Base-by-base conservation (phyloP, 2,888 invertebrate species). In the Mesopsocus fuscifrons region DNA sequence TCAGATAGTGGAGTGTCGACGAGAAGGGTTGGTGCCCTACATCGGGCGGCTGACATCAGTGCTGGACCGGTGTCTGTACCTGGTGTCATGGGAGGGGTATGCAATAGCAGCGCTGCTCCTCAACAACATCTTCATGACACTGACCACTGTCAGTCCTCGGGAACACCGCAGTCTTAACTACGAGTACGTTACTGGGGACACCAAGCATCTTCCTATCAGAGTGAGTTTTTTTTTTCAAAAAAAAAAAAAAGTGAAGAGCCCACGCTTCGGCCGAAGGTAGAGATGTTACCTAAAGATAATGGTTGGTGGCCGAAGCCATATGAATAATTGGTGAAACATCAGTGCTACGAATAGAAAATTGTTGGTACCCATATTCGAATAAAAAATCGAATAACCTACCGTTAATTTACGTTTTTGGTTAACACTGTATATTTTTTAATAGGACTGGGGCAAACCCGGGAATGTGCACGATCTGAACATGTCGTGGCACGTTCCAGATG, bases 381-480 rank as follows among this genome's bases (percentile, higher is more conserved):
- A n/a, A n/a, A n/a, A n/a, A n/a, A n/a, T n/a, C n/a, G n/a, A n/a
- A n/a, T n/a, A n/a, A n/a, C n/a, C n/a, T n/a, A n/a, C n/a, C n/a
- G n/a, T n/a, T n/a, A n/a, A n/a, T n/a, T n/a, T n/a, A n/a, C n/a
- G n/a, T n/a, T n/a, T n/a, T n/a, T n/a, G n/a, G n/a, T n/a, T n/a
- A n/a, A n/a, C n/a, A n/a, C n/a, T n/a, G n/a, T n/a, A n/a, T n/a
- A 18, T 35, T 55, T 55, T 38, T 17, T n/a, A n/a, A n/a, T n/a
- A 67, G 73, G 77, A 85, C 50, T 94, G 92, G 92, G 91, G 85
- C 0, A 67, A 68, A 46, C 68, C 78, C 0, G 71, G 74, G 15
- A 64, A 77, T 50, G 59, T 81, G 16, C 64, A 74, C 44, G 67
- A 74, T 20, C 63, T 79, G 15, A 64, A 73, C 5, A 62, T 87